Evolutionary conservation across 2,113 vertebrate genomes (phyloP), one percentile per base, ranked within the genome.

Genomic region (Dicentrarchus labrax): DNA sequence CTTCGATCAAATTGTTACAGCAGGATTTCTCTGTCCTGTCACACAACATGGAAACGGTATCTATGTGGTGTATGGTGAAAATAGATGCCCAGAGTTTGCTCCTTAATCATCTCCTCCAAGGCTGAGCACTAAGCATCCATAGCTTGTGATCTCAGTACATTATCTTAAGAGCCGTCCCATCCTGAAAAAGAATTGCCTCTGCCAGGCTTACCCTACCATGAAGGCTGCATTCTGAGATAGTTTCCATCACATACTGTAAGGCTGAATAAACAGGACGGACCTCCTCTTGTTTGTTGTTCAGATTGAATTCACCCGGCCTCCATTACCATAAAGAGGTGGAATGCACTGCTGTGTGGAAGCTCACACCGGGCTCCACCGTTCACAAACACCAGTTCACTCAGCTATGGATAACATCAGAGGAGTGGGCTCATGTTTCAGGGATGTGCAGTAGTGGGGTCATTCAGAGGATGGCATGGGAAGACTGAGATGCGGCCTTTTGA

Each of bases 321-420:
- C 56, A 10, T 64, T 39, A 53, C 15, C 2, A 19, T 60, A 38
- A 60, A 45, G 47, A 38, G 24, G 17, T 16, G 41, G 51, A 6
- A 22, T 41, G 54, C 17, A 54, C 3, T 21, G 1, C 51, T 10
- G 16, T 17, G 24, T 51, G 56, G 47, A 62, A 65, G 36, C 54
- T 4, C 22, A 38, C 24, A 51, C 43, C 57, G 22, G 13, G 43
- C 51, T 17, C 8, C 38, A 21, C 16, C 45, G n/a, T 60, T 43
- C 53, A 19, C 2, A 56, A 48, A 74, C 24, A 62, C 16, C 16
- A n/a, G 22, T 68, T 73, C 13, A 16, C 72, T 56, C 36, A 38
- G 45, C 50, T 60, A 1, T 19, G 66, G 80, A 54, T 39, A 57
- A 43, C 74, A 70, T 54, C 70, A 82, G 69, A 82, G 61, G 67